Percentiles rank a stretch among this genome's conserved stretches.
These are phyloP conservation scores for Sminthurides bifidus DNA, from an alignment of 1,140 invertebrate genomes.

Conservation along the genomic window DNA sequence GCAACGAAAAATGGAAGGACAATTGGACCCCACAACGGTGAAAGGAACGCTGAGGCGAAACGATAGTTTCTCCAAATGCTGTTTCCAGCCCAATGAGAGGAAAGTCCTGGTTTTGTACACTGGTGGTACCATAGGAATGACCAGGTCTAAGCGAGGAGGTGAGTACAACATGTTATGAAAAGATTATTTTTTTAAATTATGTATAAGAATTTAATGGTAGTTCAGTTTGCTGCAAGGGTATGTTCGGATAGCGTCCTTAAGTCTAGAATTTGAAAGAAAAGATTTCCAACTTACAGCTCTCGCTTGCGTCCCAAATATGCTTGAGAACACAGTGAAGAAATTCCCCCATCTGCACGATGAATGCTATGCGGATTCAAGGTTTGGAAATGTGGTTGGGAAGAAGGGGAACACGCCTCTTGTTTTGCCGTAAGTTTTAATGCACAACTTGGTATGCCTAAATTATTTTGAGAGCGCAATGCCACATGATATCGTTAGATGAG, in stretches of 20 bases:
- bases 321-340: constrained; percentile 38
- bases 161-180: constrained; percentile 25
- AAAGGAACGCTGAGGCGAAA: constrained; percentile 16
- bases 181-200: not conserved
- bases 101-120: constrained; percentile 69
- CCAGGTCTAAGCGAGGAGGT: constrained; percentile 57
- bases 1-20: not conserved
- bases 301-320: constrained; percentile 37
- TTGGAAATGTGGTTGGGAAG: constrained; percentile 36
- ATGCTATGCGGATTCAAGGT: constrained; percentile 45
- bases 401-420: constrained; percentile 46
- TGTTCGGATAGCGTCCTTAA: not conserved
- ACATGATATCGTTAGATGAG: not conserved
- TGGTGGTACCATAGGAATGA: constrained; percentile 82
- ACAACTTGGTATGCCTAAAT: not conserved
- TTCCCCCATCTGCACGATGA: constrained; percentile 53
- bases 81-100: constrained; percentile 37
- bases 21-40: constrained; percentile 16
- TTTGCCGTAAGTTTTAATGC: constrained; percentile 47
- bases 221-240: not conserved
- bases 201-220: not conserved
- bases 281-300: constrained; percentile 37
- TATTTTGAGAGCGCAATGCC: too few relatives aligned
- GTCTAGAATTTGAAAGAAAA: not conserved
- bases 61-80: constrained; percentile 11